Percentiles rank a stretch among this genome's conserved stretches.
Conservation (phyloP, 2,888 invertebrate species). For the Coenonympha glycerion region DNA sequence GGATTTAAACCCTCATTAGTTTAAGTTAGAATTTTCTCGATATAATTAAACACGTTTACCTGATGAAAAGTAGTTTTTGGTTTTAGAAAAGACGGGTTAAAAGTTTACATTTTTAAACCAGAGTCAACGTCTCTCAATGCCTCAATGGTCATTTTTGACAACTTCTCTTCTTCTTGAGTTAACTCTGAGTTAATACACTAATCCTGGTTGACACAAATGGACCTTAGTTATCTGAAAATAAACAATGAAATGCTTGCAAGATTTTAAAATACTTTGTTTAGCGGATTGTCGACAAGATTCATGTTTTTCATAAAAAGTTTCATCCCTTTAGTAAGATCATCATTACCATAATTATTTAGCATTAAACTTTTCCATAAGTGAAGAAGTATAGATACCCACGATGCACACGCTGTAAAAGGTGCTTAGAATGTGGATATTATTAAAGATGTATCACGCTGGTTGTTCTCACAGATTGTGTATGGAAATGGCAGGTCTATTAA, state of each 20-base stretch:
- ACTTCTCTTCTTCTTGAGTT: too few relatives aligned
- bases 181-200: too few relatives aligned
- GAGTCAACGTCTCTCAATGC: too few relatives aligned
- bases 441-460: constrained; percentile 23
- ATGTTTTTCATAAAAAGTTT: not conserved
- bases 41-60: not conserved
- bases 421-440: constrained; percentile 27
- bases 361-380: constrained; percentile 23
- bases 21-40: not conserved
- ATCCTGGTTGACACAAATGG: too few relatives aligned
- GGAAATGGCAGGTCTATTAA: constrained; percentile 30
- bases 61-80: too few relatives aligned
- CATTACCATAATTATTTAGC: constrained; percentile 14
- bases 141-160: too few relatives aligned
- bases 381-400: constrained; percentile 20
- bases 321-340: not conserved
- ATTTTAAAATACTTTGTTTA: not conserved
- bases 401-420: constrained; percentile 24
- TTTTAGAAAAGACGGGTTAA: too few relatives aligned
- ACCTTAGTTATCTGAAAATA: too few relatives aligned
- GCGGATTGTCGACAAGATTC: not conserved
- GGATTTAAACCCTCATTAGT: constrained; percentile 1
- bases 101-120: too few relatives aligned
- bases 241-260: not conserved
- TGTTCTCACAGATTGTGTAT: constrained; percentile 27